Evolutionary conservation across 2,888 invertebrate genomes (phyloP).

Genomic region (Urechis unicinctus): DNA sequence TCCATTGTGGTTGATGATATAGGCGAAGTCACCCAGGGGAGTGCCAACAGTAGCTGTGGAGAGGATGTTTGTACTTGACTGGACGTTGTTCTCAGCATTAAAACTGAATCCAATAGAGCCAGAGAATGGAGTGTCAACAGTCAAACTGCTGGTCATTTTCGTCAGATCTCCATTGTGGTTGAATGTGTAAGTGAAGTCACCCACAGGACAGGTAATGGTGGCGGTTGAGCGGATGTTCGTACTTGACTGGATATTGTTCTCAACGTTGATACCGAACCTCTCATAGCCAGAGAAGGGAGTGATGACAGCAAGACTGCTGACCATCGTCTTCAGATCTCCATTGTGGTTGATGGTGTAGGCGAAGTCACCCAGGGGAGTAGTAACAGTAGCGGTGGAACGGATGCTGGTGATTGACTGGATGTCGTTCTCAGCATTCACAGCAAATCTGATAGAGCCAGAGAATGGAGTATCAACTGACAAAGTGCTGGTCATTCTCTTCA

Average conservation of each 20-base stretch:
- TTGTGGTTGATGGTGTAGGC: background rate
- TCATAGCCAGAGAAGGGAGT: constrained; percentile 6
- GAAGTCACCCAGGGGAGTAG: background rate
- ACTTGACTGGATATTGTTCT: background rate
- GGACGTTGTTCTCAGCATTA: background rate
- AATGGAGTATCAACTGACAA: too few species aligned
- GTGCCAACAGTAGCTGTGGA: background rate
- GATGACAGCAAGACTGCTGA: constrained; percentile 1
- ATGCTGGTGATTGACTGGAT: background rate
- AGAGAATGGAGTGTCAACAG: background rate
- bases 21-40: background rate
- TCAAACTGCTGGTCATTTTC: too few species aligned
- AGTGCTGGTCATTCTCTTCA: too few species aligned
- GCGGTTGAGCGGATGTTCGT: background rate
- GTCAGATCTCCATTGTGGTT: background rate
- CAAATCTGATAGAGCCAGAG: too few species aligned
- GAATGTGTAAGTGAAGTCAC: background rate
- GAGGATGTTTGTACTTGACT: background rate
- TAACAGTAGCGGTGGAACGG: background rate
- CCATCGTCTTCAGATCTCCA: constrained; percentile 5
- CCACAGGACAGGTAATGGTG: too few species aligned
- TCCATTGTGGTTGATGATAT: background rate
- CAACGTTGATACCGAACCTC: constrained; percentile 1
- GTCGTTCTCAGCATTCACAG: too few species aligned
- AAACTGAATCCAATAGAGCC: background rate